Evolutionary conservation across 37 sponge, comb jelly and placozoan genomes (phyloP), one percentile per base, ranked within the genome.

Genomic region (Ianthella basta): DNA sequence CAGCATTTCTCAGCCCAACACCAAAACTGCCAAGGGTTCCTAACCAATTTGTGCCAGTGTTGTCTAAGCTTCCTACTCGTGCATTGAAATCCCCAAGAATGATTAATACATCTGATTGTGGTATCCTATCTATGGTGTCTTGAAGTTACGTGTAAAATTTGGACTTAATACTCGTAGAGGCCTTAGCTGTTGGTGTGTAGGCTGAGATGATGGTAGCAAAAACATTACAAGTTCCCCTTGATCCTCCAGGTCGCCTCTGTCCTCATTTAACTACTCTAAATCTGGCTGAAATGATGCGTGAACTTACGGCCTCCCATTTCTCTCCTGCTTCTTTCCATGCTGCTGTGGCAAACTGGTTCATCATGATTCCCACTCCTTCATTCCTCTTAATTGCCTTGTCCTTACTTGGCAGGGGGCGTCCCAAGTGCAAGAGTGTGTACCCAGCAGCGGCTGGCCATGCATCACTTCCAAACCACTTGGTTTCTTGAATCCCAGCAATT

Each of bases 381-480:
- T 61, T 82, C 40, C 83, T 56, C 61, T 35, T 37, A 12, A 25
- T 4, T 27, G 4, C 38, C 15, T 60, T 39, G 8, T 29, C 83
- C 24, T 83, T 57, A 39, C 38, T 55, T 15, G 84, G 83, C 50
- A 82, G 66, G 36, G n/a, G n/a, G n/a, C n/a, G n/a, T n/a, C n/a
- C n/a, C n/a, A n/a, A n/a, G n/a, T n/a, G n/a, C n/a, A n/a, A n/a
- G 64, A 82, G 13, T 34, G 73, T 72, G 40, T 72, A 72, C 38
- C 41, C 10, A 16, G 23, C 73, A 4, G 21, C 24, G 18, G 79
- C 25, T 27, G 79, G 79, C 86, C 86, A 85, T 18, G 78, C 64
- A 59, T 85, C 86, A 50, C 63, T 55, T 6, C 79, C 86, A 50
- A 85, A 85, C 86, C 86, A 85, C 65, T 77, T 85, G 33, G 79